Percentiles rank a stretch among this genome's conserved stretches.
phyloP scores from a whole-genome alignment of 2,888 invertebrate species.

The Sisyra nigra region DNA sequence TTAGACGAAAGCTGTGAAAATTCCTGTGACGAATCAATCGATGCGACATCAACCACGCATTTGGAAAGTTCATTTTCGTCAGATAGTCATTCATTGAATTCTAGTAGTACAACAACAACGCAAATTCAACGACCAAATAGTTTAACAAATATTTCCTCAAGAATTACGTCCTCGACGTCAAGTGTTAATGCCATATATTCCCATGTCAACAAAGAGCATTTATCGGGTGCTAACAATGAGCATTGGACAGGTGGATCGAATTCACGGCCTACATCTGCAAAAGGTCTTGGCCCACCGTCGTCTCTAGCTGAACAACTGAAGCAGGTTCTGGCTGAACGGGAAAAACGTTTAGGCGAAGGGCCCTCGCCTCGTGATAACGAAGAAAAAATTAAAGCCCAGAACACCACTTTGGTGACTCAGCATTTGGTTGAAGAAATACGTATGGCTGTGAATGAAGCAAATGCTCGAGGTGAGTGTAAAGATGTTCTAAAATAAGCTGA shows the following conservation, averaged over 20 bases:
- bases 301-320: constrained; percentile 75
- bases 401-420: constrained; percentile 56
- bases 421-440: constrained; percentile 76
- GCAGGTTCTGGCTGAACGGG: constrained; percentile 72
- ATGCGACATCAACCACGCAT: neutral
- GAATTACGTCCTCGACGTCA: constrained; percentile 15
- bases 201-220: constrained; percentile 33
- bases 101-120: constrained; percentile 21
- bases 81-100: constrained; percentile 22
- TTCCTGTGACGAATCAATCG: constrained; percentile 31
- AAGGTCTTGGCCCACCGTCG: constrained; percentile 49
- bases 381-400: constrained; percentile 40
- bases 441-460: constrained; percentile 76
- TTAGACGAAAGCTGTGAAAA: constrained; percentile 56
- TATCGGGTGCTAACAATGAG: neutral
- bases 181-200: constrained; percentile 25
- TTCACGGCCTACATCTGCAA: constrained; percentile 15
- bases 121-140: constrained; percentile 12
- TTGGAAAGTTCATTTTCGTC: constrained; percentile 18
- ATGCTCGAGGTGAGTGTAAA: constrained; percentile 52
- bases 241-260: neutral
- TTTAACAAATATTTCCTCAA: constrained; percentile 12
- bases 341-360: constrained; percentile 46
- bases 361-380: constrained; percentile 38
- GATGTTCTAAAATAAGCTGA: constrained; percentile 1